These are phyloP conservation scores for Mya arenaria DNA, from an alignment of 1,140 invertebrate genomes.

Conservation along the genomic window DNA sequence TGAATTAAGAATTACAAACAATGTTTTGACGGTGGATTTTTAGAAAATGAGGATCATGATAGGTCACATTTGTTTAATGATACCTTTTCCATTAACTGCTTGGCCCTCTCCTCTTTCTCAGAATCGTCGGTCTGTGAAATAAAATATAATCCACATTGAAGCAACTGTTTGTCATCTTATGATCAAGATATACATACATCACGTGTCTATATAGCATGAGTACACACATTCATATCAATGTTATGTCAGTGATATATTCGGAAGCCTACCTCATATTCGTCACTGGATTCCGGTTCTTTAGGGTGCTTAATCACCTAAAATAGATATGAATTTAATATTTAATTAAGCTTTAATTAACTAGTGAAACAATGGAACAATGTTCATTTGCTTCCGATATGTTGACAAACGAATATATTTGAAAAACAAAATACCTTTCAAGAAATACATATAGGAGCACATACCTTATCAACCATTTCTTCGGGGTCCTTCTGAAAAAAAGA, in stretches of 20 bases:
- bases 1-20: too few relatives aligned
- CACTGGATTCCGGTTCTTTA: constrained; percentile 7
- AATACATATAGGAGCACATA: not conserved
- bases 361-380: too few relatives aligned
- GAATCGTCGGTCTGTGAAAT: constrained; percentile 28
- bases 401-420: too few relatives aligned
- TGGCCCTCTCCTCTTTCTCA: constrained; percentile 18
- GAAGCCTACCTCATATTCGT: constrained; percentile 25
- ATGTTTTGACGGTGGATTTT: too few relatives aligned
- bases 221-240: not conserved
- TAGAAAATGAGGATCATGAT: too few relatives aligned
- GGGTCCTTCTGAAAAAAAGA: too few relatives aligned
- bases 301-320: constrained; percentile 40
- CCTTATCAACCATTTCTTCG: not conserved
- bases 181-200: not conserved
- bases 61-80: too few relatives aligned
- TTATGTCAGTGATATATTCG: not conserved
- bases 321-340: not conserved
- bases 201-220: too few relatives aligned
- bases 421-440: too few relatives aligned
- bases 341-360: too few relatives aligned
- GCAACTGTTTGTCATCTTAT: not conserved
- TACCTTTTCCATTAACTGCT: constrained; percentile 36
- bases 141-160: constrained; percentile 1
- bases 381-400: too few relatives aligned